A percentile compares a stretch with the other conserved stretches of the same genome.
These are phyloP conservation scores for Drosophila neonasuta DNA, from an alignment of 2,888 invertebrate genomes.

Conservation along the genomic window DNA sequence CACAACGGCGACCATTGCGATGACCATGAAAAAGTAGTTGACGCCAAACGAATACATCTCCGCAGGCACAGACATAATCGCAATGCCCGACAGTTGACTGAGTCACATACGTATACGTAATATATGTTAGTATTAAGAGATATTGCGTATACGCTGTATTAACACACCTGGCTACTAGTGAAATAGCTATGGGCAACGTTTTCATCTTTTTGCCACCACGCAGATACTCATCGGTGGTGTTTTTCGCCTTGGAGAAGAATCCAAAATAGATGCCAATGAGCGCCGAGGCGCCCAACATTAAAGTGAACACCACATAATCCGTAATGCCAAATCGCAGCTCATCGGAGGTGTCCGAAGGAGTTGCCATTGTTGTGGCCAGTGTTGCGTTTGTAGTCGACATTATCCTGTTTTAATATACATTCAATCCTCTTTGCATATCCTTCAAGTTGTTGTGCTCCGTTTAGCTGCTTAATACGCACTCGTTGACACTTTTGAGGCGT, in stretches of 20 bases:
- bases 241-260: slow-evolving; percentile 83
- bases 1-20: slow-evolving; percentile 81
- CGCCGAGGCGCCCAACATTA: slow-evolving; percentile 83
- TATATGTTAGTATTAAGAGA: not conserved
- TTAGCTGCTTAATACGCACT: slow-evolving; percentile 37
- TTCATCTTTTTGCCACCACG: slow-evolving; percentile 84
- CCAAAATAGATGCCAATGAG: slow-evolving; percentile 85
- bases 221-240: slow-evolving; percentile 84
- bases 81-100: slow-evolving; percentile 84
- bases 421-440: slow-evolving; percentile 3
- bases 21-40: slow-evolving; percentile 81
- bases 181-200: slow-evolving; percentile 85
- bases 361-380: slow-evolving; percentile 17
- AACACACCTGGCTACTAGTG: slow-evolving; percentile 84
- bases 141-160: not conserved
- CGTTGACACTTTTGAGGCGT: slow-evolving; percentile 5
- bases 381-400: slow-evolving; percentile 47
- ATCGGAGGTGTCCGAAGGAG: not conserved
- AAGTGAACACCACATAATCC: slow-evolving; percentile 84
- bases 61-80: slow-evolving; percentile 84
- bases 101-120: slow-evolving; percentile 15
- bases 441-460: not conserved
- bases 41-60: slow-evolving; percentile 84
- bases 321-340: slow-evolving; percentile 64
- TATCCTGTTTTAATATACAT: not conserved